Evolutionary conservation across 64 coral and sea anemone species (phyloP).

Genomic region (Platygyra sinensis): DNA sequence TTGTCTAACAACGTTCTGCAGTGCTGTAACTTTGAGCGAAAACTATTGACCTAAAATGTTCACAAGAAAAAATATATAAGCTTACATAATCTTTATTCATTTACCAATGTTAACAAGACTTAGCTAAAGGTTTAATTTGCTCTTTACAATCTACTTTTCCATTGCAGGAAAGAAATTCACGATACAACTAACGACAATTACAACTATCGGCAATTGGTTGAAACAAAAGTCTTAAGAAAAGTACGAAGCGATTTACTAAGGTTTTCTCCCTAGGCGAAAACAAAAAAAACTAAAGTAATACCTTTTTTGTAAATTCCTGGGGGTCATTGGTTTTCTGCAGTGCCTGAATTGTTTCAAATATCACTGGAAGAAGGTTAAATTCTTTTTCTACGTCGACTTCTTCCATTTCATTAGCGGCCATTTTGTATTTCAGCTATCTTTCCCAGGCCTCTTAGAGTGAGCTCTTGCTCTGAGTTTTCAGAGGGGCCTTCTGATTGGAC

Average conservation of each 20-base stretch:
- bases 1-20: constrained; percentile 79
- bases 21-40: constrained; percentile 79
- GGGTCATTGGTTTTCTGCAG: constrained; percentile 57
- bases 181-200: too few relatives aligned
- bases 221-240: too few relatives aligned
- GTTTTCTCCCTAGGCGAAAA: neutral
- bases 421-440: neutral
- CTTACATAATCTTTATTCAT: neutral
- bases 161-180: too few relatives aligned
- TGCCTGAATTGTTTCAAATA: constrained; percentile 71
- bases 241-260: too few relatives aligned
- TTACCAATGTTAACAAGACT: too few relatives aligned
- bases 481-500: too few relatives aligned
- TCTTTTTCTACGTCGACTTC: constrained; percentile 61
- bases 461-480: too few relatives aligned
- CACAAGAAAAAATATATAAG: neutral
- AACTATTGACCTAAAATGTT: constrained; percentile 63
- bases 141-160: too few relatives aligned
- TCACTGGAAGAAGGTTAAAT: constrained; percentile 61
- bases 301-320: constrained; percentile 82
- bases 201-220: too few relatives aligned
- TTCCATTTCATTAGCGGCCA: constrained; percentile 20
- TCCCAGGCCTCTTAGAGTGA: neutral
- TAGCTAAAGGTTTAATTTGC: too few relatives aligned
- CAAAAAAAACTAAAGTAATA: neutral